phyloP scores from a whole-genome alignment of 2,797 vertebrate genomes.

The Mareca strepera region DNA sequence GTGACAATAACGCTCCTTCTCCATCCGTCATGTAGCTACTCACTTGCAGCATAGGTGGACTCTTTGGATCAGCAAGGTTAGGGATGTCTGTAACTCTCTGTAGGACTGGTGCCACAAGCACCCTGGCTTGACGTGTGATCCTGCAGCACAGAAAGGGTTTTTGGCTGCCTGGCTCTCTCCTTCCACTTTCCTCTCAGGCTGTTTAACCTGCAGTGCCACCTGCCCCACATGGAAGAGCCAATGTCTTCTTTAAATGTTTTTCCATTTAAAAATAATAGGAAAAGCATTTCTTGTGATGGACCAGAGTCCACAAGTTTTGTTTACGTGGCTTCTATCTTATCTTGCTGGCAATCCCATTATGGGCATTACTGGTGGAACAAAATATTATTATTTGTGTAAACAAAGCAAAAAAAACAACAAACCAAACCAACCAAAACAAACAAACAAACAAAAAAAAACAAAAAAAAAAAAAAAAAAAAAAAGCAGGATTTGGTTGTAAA shows the following conservation, averaged over 20 bases:
- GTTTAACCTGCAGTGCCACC: not conserved
- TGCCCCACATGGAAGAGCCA: not conserved
- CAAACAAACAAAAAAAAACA: not conserved
- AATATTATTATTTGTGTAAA: accelerated
- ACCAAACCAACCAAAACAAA: too few relatives aligned
- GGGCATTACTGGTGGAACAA: not conserved
- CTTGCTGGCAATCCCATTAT: not conserved
- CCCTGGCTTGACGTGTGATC: not conserved
- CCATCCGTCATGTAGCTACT: not conserved
- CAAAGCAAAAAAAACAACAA: not conserved
- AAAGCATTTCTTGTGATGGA: not conserved
- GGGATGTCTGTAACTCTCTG: too few relatives aligned
- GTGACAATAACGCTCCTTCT: not conserved
- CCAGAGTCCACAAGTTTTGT: not conserved
- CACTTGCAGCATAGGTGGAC: not conserved
- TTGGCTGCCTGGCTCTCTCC: not conserved
- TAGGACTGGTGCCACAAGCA: not conserved
- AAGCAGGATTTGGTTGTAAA: not conserved
- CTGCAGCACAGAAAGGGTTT: not conserved
- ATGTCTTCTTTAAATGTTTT: not conserved
- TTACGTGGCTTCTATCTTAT: not conserved
- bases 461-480: accelerated
- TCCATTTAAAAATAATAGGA: not conserved
- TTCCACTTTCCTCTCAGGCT: not conserved
- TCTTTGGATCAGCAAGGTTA: not conserved